Percentiles rank a stretch among this genome's conserved stretches.
phyloP scores from a whole-genome alignment of 2,113 vertebrate species.

The Neotragus pygmaeus region DNA sequence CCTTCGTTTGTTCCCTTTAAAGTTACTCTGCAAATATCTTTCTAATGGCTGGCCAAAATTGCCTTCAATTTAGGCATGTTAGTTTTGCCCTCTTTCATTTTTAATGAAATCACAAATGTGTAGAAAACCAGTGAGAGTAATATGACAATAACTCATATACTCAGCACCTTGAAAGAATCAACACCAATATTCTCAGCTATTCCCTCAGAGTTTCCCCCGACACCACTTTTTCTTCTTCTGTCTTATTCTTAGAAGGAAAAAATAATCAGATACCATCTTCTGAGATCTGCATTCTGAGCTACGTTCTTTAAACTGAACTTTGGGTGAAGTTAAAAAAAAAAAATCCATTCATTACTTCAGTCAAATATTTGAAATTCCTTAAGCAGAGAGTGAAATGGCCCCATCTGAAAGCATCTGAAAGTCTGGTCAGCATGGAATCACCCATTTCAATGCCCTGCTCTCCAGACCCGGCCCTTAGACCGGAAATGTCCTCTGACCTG shows the following conservation, averaged over 20 bases:
- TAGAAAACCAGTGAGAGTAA: neutral
- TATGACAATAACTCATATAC: neutral
- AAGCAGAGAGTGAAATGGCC: neutral
- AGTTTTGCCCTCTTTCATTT: slow-evolving; percentile 29
- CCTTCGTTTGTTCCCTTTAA: slow-evolving; percentile 55
- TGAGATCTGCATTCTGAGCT: neutral
- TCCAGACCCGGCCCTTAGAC: neutral
- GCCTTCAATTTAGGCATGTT: slow-evolving; percentile 43
- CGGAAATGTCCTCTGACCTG: rapidly evolving
- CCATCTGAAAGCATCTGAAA: neutral
- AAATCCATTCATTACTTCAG: neutral
- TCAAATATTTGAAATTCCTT: neutral
- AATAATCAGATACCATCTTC: neutral
- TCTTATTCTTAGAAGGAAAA: neutral
- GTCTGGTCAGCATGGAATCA: neutral
- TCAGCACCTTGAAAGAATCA: neutral
- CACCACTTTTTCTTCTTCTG: neutral
- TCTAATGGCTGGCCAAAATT: neutral
- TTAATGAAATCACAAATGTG: neutral
- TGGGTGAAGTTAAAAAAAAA: neutral
- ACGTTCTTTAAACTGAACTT: neutral
- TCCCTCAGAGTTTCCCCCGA: neutral
- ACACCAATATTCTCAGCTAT: neutral
- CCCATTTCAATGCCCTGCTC: neutral
- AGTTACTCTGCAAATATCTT: slow-evolving; percentile 39